Base-by-base conservation (phyloP, 2,113 vertebrate species). In the Dipodomys ordii region DNA sequence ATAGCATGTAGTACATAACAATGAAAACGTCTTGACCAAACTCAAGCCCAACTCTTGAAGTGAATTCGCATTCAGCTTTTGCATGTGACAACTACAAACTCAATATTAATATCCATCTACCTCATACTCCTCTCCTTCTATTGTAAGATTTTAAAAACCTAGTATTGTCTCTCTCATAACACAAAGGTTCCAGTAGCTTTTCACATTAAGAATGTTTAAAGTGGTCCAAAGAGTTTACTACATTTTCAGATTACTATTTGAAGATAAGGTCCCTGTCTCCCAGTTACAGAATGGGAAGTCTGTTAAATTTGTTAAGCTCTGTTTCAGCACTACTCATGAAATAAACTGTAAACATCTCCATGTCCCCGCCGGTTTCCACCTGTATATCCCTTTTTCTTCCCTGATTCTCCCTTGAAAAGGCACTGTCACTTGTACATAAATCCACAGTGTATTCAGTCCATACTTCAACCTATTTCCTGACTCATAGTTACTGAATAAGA, bases 121-220 rank as follows among this genome's bases (percentile, higher is more conserved):
- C 3, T 23, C 22, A 72, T 62, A 60, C 1, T 30, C 4, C 3
- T 7, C 11, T 62, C 2, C 15, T 10, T 10, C 12, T 20, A 7
- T 5, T 25, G 68, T 15, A 30, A 80, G 39, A 72, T 39, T 44
- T 57, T 62, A 72, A 62, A 35, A 57, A 57, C 46, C 1, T 16
- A 10, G 19, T 27, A 62, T 72, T 60, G 9, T 62, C 60, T 89
- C 2, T 25, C 5, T 30, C 35, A 16, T 81, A 72, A 15, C 13
- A n/a, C 27, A 72, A 44, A 62, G 30, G 7, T 1, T 72, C 2
- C 2, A 25, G 3, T 0, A 10, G 0, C 3, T 9, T 19, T 23
- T 13, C 7, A 44, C 79, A 12, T 30, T 71, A 12, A 10, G 5
- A 81, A 72, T 62, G 13, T 7, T 60, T 13, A 46, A 3, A 1